phyloP scores from a whole-genome alignment of 2,888 invertebrate genomes.

The Drosophila greeni region DNA sequence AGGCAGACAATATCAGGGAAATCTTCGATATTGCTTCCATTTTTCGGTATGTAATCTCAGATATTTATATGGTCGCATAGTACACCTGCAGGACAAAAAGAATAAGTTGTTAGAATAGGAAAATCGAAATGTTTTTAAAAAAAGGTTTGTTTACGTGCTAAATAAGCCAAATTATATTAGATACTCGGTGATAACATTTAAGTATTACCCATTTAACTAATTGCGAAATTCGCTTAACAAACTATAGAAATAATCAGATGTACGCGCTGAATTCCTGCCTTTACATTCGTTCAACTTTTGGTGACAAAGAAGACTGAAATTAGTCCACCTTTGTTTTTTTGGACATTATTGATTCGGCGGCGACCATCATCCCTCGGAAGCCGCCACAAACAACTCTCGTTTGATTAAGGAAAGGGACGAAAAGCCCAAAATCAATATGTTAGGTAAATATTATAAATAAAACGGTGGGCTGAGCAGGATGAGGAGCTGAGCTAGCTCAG shows the following conservation, averaged over 20 bases:
- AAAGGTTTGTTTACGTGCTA: neutral
- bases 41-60: constrained; percentile 76
- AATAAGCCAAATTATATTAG: neutral
- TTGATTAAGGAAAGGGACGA: constrained; percentile 2
- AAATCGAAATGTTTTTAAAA: neutral
- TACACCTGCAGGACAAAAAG: constrained; percentile 65
- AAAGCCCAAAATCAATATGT: constrained; percentile 37
- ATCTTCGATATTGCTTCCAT: constrained; percentile 78
- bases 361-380: constrained; percentile 12
- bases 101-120: constrained; percentile 5
- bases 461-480: constrained; percentile 1
- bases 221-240: neutral
- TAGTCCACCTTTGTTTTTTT: constrained; percentile 9
- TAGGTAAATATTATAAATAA: constrained; percentile 32
- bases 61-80: constrained; percentile 75
- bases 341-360: constrained; percentile 20
- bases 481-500: neutral
- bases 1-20: constrained; percentile 77
- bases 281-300: neutral
- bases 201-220: constrained; percentile 3
- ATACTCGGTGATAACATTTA: neutral
- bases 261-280: neutral
- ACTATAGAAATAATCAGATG: too few species aligned
- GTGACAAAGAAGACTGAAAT: constrained; percentile 1
- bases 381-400: constrained; percentile 4